phyloP scores from a whole-genome alignment of 1,140 invertebrate genomes.

The Bicyclus anynana region DNA sequence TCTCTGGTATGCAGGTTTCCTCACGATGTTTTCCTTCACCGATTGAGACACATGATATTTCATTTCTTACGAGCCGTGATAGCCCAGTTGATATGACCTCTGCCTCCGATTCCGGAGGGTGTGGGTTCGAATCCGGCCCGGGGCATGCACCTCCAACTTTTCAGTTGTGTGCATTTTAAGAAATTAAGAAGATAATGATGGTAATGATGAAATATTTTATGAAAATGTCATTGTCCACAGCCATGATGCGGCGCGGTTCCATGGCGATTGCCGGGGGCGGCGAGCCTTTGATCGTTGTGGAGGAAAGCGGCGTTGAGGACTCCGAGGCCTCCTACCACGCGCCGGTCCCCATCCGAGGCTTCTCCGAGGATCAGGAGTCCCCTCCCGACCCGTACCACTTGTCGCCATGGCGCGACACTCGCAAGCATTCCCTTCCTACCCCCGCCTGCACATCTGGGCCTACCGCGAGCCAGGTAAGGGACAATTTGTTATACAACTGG shows the following conservation, averaged over 20 bases:
- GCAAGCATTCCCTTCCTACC: slow-evolving; percentile 89
- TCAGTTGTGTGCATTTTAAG: no score
- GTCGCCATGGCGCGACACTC: slow-evolving; percentile 85
- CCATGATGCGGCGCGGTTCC: slow-evolving; percentile 70
- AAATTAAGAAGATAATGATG: no score
- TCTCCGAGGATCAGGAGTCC: slow-evolving; percentile 82
- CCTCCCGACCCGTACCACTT: slow-evolving; percentile 88
- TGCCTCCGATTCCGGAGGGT: no score
- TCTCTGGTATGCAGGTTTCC: no score
- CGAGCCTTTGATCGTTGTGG: slow-evolving; percentile 89
- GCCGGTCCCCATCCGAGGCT: slow-evolving; percentile 78
- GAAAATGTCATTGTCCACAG: slow-evolving; percentile 26
- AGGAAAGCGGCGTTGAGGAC: slow-evolving; percentile 84
- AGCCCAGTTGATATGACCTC: no score
- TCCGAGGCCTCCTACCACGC: slow-evolving; percentile 76
- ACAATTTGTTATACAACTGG: no score
- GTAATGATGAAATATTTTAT: no score
- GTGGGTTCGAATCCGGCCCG: no score
- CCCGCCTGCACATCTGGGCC: slow-evolving; percentile 89
- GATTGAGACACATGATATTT: no score
- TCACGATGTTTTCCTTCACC: no score
- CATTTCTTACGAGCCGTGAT: no score
- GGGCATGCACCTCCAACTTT: no score
- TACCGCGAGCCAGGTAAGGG: slow-evolving; percentile 86
- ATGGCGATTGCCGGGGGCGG: slow-evolving; percentile 62